Conservation (phyloP, 2,113 vertebrate species). For the Cottus gobio region DNA sequence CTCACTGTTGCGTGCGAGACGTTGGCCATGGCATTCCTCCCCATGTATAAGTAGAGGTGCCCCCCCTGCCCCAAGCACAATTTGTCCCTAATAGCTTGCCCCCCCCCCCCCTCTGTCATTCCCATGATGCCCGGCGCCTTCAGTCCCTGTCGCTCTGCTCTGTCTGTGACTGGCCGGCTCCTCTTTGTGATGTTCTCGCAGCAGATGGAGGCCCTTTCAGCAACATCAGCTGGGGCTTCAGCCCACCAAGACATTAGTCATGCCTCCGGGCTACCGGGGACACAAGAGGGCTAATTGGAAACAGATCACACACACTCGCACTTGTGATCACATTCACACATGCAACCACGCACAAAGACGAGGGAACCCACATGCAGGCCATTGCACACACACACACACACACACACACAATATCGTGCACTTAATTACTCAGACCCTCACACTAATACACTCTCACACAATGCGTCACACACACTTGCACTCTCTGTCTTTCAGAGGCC, state of each 20-base stretch:
- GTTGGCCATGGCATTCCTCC: conserved; percentile 36
- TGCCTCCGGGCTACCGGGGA: conserved; percentile 69
- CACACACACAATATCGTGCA: conserved; percentile 56
- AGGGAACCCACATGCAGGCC: conserved; percentile 34
- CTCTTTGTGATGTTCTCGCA: conserved; percentile 66
- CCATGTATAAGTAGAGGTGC: conserved; percentile 22
- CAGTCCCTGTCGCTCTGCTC: conserved; percentile 34
- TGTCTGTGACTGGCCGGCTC: conserved; percentile 58
- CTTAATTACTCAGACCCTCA: conserved; percentile 71
- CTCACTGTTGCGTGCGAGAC: conserved; percentile 26
- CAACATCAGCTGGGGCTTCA: conserved; percentile 65
- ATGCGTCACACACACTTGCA: conserved; percentile 67
- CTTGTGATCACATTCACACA: conserved; percentile 69
- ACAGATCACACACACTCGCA: conserved; percentile 73
- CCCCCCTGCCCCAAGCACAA: conserved; percentile 55
- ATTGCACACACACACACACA: conserved; percentile 17
- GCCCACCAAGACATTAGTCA: conserved; percentile 76
- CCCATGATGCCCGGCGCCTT: conserved; percentile 48
- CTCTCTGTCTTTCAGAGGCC: conserved; percentile 68
- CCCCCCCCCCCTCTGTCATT: conserved; percentile 45
- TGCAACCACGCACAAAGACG: conserved; percentile 51
- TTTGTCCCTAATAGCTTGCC: conserved; percentile 66
- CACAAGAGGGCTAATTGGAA: conserved; percentile 75
- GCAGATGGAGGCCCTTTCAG: conserved; percentile 80
- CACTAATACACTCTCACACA: conserved; percentile 68